Conservation (phyloP, 1,140 invertebrate species). For the Calephelis virginiensis region DNA sequence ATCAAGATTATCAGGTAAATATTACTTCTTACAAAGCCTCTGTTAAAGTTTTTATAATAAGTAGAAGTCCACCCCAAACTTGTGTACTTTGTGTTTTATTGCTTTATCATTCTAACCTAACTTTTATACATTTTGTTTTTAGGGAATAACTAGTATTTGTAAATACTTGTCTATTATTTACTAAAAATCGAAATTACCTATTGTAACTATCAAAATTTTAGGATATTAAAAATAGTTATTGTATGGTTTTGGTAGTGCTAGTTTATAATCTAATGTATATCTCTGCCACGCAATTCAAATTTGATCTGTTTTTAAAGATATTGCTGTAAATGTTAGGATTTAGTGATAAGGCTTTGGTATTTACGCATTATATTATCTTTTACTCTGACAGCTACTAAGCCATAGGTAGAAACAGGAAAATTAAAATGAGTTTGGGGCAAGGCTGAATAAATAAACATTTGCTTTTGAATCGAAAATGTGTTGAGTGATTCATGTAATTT, state of each 20-base stretch:
- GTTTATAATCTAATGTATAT: background rate
- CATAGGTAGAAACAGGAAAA: too few species aligned
- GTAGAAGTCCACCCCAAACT: slow-evolving; percentile 18
- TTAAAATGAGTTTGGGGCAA: too few species aligned
- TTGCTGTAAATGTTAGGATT: background rate
- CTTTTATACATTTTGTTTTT: slow-evolving; percentile 25
- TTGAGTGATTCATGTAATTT: too few species aligned
- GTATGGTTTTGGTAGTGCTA: background rate
- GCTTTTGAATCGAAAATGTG: too few species aligned
- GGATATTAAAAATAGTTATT: too few species aligned
- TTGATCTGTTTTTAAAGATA: slow-evolving; percentile 7
- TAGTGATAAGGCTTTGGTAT: background rate
- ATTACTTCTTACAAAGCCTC: slow-evolving; percentile 25
- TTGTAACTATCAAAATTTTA: background rate
- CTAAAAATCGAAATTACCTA: background rate
- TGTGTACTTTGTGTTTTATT: slow-evolving; percentile 43
- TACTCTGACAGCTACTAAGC: too few species aligned
- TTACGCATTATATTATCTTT: background rate
- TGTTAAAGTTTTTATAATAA: slow-evolving; percentile 22
- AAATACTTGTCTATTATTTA: background rate
- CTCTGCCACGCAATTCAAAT: background rate
- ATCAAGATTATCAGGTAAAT: slow-evolving; percentile 69
- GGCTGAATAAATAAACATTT: too few species aligned
- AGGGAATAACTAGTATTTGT: background rate
- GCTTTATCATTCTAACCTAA: slow-evolving; percentile 67